Base-by-base conservation (phyloP, 2,113 vertebrate genomes). In the Vireo altiloquus region DNA sequence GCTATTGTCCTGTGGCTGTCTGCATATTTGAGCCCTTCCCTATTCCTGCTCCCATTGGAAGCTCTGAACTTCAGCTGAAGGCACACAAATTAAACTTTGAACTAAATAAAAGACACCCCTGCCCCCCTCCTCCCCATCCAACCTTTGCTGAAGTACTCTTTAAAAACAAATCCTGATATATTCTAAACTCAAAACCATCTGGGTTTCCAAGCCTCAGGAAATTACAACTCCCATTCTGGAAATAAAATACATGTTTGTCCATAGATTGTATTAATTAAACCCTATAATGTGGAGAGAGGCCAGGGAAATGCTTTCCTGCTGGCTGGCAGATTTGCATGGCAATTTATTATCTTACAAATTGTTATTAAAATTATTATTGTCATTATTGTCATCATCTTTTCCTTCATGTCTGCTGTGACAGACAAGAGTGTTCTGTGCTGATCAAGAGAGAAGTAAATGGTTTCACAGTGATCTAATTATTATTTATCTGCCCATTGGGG, bases 181-280 rank as follows among this genome's bases (percentile, higher is more conserved):
- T 79, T 84, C 92, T 74, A 61, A 92, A 61, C 83, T 12, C 28
- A 93, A 94, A 91, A 95, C 33, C 97, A 97, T 97, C 96, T 97
- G 97, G 91, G 17, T 90, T 92, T 97, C 86, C 93, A 89, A 97
- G 91, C 89, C 86, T 81, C 97, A 97, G 97, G 98, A 97, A 97
- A 97, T 97, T 96, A 76, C 96, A 96, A 44, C 85, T 97, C 63
- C 50, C 91, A 33, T 97, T 92, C 69, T 91, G 91, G 92, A 94
- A 95, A 96, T 92, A 94, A 90, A 90, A 57, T 65, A 37, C 96
- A 77, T 23, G 79, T 88, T 83, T 53, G 78, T 87, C 92, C 82
- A 82, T 97, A 95, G 79, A 97, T 93, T 72, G 46, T 54, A 75
- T 91, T 91, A 95, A 87, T 94, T 95, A 94, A 78, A 82, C 35